Evolutionary conservation across 23 tunicate genomes (phyloP).

Genomic region (Ascidia mentula): DNA sequence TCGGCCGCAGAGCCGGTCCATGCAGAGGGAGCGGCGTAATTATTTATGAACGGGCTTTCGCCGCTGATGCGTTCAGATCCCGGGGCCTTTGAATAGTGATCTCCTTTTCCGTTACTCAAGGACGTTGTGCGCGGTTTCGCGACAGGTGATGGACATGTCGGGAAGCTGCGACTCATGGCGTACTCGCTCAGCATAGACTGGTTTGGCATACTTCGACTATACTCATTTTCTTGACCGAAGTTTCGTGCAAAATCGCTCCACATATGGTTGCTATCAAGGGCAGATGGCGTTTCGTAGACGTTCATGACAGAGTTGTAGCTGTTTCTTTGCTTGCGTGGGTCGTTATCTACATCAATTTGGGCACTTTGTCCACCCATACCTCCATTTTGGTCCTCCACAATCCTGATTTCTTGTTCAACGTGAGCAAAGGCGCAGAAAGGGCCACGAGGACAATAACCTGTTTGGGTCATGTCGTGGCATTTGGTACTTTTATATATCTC

Average conservation of each 20-base stretch:
- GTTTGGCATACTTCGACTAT: neutral
- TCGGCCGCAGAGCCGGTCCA: slow-evolving; percentile 17
- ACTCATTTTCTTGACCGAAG: slow-evolving; percentile 1
- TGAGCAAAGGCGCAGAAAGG: slow-evolving; percentile 99
- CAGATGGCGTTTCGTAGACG: neutral
- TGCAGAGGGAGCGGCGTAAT: slow-evolving; percentile 65
- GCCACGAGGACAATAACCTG: slow-evolving; percentile 99
- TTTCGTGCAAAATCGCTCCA: slow-evolving; percentile 2
- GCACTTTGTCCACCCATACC: neutral
- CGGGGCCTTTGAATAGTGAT: slow-evolving; percentile 52
- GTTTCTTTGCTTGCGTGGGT: neutral
- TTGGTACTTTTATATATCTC: slow-evolving; percentile 98
- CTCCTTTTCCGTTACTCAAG: slow-evolving; percentile 17
- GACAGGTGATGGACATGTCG: slow-evolving; percentile 60
- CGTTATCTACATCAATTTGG: neutral
- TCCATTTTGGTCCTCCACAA: slow-evolving; percentile 51
- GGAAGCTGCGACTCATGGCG: slow-evolving; percentile 43
- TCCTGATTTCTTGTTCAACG: slow-evolving; percentile 91
- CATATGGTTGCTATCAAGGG: neutral
- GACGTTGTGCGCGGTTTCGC: slow-evolving; percentile 45
- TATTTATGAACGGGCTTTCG: slow-evolving; percentile 25
- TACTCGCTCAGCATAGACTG: slow-evolving; percentile 9
- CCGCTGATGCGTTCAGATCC: slow-evolving; percentile 58
- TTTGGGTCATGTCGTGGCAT: slow-evolving; percentile 97
- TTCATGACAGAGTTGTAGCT: neutral